Evolutionary conservation across 1,140 invertebrate species (phyloP).

Genomic region (Diploscapter pachys): DNA sequence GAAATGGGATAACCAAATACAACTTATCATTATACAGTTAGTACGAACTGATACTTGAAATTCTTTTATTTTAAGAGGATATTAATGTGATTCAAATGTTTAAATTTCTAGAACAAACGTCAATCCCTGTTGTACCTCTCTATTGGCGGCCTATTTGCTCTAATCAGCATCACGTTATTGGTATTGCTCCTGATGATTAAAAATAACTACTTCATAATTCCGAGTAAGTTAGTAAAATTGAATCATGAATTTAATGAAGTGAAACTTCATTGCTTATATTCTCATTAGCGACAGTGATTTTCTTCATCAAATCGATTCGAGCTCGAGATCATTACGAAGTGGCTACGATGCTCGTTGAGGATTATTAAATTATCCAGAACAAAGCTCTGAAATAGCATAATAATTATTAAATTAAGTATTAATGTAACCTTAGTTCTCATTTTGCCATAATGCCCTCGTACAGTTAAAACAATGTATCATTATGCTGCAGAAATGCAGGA

Average conservation of each 20-base stretch:
- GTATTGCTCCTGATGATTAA: slow-evolving; percentile 5
- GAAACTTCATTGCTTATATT: slow-evolving; percentile 9
- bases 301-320: slow-evolving; percentile 19
- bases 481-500: too few relatives aligned
- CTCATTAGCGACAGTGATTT: slow-evolving; percentile 16
- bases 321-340: slow-evolving; percentile 14
- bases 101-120: background rate
- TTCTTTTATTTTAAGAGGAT: too few relatives aligned
- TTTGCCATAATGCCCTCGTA: too few relatives aligned
- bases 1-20: background rate
- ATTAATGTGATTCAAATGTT: too few relatives aligned
- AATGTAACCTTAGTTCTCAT: too few relatives aligned
- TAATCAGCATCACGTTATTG: slow-evolving; percentile 12
- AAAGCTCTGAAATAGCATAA: too few relatives aligned
- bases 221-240: background rate
- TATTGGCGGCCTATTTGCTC: slow-evolving; percentile 10
- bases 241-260: background rate
- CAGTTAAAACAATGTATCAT: too few relatives aligned
- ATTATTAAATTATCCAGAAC: background rate
- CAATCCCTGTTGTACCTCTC: slow-evolving; percentile 13
- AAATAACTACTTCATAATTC: slow-evolving; percentile 15
- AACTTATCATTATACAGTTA: background rate
- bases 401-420: too few relatives aligned
- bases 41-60: too few relatives aligned
- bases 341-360: slow-evolving; percentile 19